A percentile compares a stretch with the other conserved stretches of the same genome.
Evolutionary conservation across 1,140 invertebrate genomes (phyloP).

Genomic region (Marisa cornuarietis): DNA sequence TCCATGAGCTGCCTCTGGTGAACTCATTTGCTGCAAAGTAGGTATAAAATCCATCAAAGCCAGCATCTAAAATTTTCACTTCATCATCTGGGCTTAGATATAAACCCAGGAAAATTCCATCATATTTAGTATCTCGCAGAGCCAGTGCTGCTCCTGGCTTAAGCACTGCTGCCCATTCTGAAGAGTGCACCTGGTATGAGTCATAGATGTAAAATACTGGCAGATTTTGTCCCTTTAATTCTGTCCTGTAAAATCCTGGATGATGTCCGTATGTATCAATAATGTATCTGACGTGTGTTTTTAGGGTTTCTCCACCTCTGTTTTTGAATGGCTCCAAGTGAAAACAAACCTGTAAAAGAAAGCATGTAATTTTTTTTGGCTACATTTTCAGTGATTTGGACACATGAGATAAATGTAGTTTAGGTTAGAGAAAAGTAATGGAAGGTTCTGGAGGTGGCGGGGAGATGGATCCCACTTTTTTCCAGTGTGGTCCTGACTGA

Average conservation of each 20-base stretch:
- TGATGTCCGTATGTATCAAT: conserved; percentile 66
- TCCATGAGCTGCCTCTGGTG: conserved; percentile 65
- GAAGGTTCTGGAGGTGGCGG: too few relatives aligned
- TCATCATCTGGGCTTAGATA: conserved; percentile 62
- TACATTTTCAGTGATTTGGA: too few relatives aligned
- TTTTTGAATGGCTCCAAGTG: conserved; percentile 69
- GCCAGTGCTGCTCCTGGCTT: conserved; percentile 44
- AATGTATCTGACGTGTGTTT: conserved; percentile 64
- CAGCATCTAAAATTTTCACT: conserved; percentile 51
- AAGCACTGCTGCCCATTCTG: conserved; percentile 64
- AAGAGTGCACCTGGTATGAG: conserved; percentile 58
- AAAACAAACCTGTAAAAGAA: conserved; percentile 59
- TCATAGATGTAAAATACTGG: conserved; percentile 70
- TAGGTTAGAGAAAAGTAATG: too few relatives aligned
- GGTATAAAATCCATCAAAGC: conserved; percentile 70
- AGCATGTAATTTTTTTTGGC: not conserved
- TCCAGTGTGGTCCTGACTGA: too few relatives aligned
- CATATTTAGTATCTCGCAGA: conserved; percentile 64
- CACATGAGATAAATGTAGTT: too few relatives aligned
- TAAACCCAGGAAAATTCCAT: conserved; percentile 68
- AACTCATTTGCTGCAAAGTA: conserved; percentile 70
- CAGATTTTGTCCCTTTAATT: conserved; percentile 47
- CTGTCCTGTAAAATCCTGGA: conserved; percentile 65
- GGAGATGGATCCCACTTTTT: too few relatives aligned
- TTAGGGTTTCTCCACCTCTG: conserved; percentile 57